Percentiles rank a stretch among this genome's conserved stretches.
phyloP scores from a whole-genome alignment of 2,113 vertebrate species.

The Heterotilapia buettikoferi region DNA sequence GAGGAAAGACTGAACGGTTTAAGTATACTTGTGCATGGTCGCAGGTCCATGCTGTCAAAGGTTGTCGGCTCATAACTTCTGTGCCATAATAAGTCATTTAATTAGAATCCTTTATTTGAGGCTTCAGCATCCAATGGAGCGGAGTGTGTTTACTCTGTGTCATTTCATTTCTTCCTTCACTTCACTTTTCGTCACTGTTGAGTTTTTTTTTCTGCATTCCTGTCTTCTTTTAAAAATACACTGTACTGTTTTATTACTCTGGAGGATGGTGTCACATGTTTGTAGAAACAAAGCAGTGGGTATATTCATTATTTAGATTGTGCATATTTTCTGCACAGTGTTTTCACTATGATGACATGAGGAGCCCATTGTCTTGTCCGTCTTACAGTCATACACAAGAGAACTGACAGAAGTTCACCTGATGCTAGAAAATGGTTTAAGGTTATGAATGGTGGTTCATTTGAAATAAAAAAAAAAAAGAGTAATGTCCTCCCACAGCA shows the following conservation, averaged over 20 bases:
- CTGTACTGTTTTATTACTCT: not conserved
- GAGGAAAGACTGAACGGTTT: not conserved
- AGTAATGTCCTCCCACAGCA: not conserved
- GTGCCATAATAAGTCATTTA: not conserved
- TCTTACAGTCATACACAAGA: not conserved
- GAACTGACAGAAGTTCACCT: not conserved
- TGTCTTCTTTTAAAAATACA: not conserved
- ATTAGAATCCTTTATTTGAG: slow-evolving; percentile 2
- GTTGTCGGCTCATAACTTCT: not conserved
- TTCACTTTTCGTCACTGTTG: not conserved
- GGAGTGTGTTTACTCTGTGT: not conserved
- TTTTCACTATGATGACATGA: not conserved
- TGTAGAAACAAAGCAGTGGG: not conserved
- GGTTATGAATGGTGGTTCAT: not conserved
- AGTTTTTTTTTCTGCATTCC: not conserved
- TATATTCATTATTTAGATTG: not conserved
- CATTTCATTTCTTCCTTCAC: not conserved
- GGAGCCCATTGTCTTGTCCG: not conserved
- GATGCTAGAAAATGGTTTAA: not conserved
- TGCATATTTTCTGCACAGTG: not conserved
- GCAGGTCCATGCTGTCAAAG: not conserved
- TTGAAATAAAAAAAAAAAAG: not conserved
- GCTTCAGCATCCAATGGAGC: not conserved
- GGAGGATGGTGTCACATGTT: not conserved
- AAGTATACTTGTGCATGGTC: not conserved